Evolutionary conservation across 2,113 vertebrate species (phyloP).

Genomic region (Cnemophilus loriae): DNA sequence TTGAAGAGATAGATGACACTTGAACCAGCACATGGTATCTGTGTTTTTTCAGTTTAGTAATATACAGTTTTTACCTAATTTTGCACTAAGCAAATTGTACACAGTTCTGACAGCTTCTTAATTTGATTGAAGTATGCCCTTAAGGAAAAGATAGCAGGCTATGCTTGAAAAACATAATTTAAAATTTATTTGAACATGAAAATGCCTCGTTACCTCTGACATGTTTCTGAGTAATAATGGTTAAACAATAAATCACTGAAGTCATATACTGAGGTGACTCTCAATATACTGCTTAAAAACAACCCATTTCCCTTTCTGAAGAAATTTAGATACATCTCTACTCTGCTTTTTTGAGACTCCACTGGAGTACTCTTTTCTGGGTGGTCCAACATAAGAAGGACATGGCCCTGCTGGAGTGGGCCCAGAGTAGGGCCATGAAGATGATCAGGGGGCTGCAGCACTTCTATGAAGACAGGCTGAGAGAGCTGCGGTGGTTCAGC

Average conservation of each 20-base stretch:
- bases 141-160: neutral
- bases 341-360: neutral
- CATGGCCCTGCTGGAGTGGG: neutral
- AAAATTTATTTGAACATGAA: constrained; percentile 9
- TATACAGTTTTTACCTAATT: neutral
- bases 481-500: neutral
- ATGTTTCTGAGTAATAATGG: neutral
- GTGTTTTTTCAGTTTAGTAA: neutral
- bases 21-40: neutral
- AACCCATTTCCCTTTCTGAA: neutral
- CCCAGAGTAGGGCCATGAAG: neutral
- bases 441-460: neutral
- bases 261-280: neutral
- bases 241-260: neutral
- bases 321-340: neutral
- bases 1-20: neutral
- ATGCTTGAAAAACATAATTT: neutral
- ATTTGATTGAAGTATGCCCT: neutral
- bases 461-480: neutral
- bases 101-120: neutral
- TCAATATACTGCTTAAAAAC: neutral
- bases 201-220: neutral
- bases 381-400: neutral
- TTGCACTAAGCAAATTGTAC: neutral
- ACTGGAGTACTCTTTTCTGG: neutral